Conservation (phyloP, 1,140 invertebrate species). For the Nixonia krombeini region DNA sequence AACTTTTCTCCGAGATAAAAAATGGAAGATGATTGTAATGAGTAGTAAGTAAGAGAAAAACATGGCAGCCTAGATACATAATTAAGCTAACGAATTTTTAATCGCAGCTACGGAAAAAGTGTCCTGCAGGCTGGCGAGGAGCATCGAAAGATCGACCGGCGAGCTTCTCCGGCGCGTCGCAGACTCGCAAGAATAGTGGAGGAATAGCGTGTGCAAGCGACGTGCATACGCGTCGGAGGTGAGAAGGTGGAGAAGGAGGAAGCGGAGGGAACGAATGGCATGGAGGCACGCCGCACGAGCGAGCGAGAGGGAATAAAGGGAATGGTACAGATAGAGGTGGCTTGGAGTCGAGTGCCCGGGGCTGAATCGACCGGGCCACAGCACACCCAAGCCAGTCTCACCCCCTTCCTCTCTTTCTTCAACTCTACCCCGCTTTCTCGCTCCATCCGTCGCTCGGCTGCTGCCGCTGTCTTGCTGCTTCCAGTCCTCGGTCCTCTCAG, state of each 20-base stretch:
- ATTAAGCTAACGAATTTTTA: too few species aligned
- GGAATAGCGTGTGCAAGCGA: conserved; percentile 35
- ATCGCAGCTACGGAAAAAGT: too few species aligned
- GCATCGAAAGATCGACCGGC: too few species aligned
- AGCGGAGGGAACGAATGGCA: conserved; percentile 14
- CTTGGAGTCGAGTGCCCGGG: conserved; percentile 64
- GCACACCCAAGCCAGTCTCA: conserved; percentile 62
- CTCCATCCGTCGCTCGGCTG: conserved; percentile 43
- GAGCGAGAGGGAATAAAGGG: conserved; percentile 48
- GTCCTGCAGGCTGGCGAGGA: not conserved
- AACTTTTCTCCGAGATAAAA: too few species aligned
- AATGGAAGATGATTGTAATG: too few species aligned
- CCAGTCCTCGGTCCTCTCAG: conserved; percentile 48
- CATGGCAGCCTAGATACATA: too few species aligned
- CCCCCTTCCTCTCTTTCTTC: conserved; percentile 58
- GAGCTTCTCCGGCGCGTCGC: too few species aligned
- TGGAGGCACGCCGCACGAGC: conserved; percentile 14
- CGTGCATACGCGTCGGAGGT: conserved; percentile 24
- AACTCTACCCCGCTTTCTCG: conserved; percentile 48
- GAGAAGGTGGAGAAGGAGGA: conserved; percentile 4
- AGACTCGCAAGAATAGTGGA: conserved; percentile 4
- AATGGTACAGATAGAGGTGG: conserved; percentile 68
- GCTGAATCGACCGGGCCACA: conserved; percentile 71
- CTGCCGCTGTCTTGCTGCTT: conserved; percentile 40
- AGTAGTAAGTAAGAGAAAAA: too few species aligned